Percentiles rank a stretch among this genome's conserved stretches.
Conservation (phyloP, 1,140 invertebrate genomes). For the Aphis gossypii region DNA sequence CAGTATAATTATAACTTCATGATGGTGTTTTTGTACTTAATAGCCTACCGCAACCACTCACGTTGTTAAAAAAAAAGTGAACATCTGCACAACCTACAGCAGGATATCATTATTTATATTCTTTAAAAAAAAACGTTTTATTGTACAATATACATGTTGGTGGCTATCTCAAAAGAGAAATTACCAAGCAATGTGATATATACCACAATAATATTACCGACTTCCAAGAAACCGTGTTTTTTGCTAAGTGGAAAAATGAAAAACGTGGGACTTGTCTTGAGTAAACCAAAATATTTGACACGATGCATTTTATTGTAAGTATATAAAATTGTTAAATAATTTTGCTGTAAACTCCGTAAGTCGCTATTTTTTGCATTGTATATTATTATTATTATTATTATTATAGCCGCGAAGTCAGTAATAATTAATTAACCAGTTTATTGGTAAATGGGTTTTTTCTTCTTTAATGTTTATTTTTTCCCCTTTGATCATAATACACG, state of each 20-base stretch:
- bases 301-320: not conserved
- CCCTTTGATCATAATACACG: not conserved
- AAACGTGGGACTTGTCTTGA: not conserved
- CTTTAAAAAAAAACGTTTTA: not conserved
- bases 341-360: not conserved
- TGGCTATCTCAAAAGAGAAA: not conserved
- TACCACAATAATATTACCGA: not conserved
- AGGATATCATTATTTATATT: not conserved
- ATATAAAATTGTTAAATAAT: not conserved
- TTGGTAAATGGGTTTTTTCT: not conserved
- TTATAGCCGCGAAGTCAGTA: not conserved
- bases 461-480: slow-evolving; percentile 5
- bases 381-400: not conserved
- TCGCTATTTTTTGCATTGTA: not conserved
- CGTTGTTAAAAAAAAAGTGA: not conserved
- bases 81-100: not conserved
- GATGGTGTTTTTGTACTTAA: not conserved
- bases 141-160: not conserved
- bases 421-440: slow-evolving; percentile 5
- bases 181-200: not conserved
- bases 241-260: not conserved
- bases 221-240: not conserved
- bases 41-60: not conserved
- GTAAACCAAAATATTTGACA: not conserved
- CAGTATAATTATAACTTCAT: not conserved